Evolutionary conservation across 2,797 vertebrate species (phyloP).

Genomic region (Eleutherodactylus coqui): DNA sequence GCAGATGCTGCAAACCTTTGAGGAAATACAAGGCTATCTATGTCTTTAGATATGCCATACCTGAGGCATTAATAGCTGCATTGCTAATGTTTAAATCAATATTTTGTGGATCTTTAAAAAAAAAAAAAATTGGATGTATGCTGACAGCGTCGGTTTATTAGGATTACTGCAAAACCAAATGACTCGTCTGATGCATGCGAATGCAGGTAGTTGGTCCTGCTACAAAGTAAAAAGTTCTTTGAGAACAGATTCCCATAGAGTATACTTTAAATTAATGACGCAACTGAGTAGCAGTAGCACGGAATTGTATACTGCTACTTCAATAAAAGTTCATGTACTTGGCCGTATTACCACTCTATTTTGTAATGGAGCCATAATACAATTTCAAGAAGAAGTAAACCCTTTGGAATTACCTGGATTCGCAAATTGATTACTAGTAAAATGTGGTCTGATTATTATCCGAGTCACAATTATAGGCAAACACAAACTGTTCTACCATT

Average conservation of each 20-base stretch:
- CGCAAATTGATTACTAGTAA: too few relatives aligned
- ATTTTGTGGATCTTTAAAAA: not conserved
- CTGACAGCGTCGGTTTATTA: not conserved
- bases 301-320: too few relatives aligned
- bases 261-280: not conserved
- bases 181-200: not conserved
- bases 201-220: not conserved
- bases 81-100: conserved; percentile 3
- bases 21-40: not conserved
- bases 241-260: not conserved
- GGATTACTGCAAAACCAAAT: not conserved
- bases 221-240: not conserved
- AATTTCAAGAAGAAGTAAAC: too few relatives aligned
- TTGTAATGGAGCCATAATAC: too few relatives aligned
- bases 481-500: too few relatives aligned
- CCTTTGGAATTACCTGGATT: too few relatives aligned
- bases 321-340: too few relatives aligned
- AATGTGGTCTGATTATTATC: too few relatives aligned
- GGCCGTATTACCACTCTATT: too few relatives aligned
- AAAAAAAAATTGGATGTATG: not conserved
- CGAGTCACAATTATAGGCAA: too few relatives aligned
- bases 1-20: conserved; percentile 29
- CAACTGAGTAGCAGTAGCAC: not conserved
- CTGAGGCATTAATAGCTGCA: not conserved
- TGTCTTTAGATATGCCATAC: not conserved